phyloP scores from a whole-genome alignment of 1,140 invertebrate species.

The Macrotrachela quadricornifera region DNA sequence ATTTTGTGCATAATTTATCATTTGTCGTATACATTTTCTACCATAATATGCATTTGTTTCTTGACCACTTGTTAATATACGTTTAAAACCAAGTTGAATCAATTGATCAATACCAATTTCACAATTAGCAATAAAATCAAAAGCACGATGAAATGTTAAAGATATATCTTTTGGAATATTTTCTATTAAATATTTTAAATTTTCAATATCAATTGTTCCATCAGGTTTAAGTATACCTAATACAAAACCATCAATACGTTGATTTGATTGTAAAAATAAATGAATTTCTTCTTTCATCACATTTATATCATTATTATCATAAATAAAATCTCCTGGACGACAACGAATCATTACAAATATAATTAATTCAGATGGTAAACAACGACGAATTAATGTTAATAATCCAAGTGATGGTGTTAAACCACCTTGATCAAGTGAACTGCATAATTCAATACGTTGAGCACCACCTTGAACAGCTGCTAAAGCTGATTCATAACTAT shows the following conservation, averaged over 20 bases:
- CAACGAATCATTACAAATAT: constrained; percentile 65
- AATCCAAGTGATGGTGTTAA: constrained; percentile 47
- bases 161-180: neutral
- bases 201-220: constrained; percentile 41
- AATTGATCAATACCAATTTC: constrained; percentile 41
- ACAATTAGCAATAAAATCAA: constrained; percentile 47
- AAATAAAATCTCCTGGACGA: constrained; percentile 56
- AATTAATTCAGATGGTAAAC: constrained; percentile 30
- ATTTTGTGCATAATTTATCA: constrained; percentile 35
- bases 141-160: constrained; percentile 51
- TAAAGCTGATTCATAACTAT: constrained; percentile 52
- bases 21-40: constrained; percentile 39
- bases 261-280: constrained; percentile 25
- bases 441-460: constrained; percentile 57
- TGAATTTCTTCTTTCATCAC: constrained; percentile 41
- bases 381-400: constrained; percentile 10
- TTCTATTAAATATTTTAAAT: constrained; percentile 8
- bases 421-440: constrained; percentile 56
- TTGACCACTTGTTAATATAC: constrained; percentile 58
- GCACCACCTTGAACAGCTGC: constrained; percentile 48
- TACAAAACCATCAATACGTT: constrained; percentile 60
- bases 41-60: constrained; percentile 42
- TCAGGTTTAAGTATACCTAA: constrained; percentile 52
- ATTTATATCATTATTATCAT: constrained; percentile 46
- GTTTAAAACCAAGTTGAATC: constrained; percentile 48